Conservation (phyloP, 1,140 invertebrate genomes). For the Stratiolaelaps scimitus region DNA sequence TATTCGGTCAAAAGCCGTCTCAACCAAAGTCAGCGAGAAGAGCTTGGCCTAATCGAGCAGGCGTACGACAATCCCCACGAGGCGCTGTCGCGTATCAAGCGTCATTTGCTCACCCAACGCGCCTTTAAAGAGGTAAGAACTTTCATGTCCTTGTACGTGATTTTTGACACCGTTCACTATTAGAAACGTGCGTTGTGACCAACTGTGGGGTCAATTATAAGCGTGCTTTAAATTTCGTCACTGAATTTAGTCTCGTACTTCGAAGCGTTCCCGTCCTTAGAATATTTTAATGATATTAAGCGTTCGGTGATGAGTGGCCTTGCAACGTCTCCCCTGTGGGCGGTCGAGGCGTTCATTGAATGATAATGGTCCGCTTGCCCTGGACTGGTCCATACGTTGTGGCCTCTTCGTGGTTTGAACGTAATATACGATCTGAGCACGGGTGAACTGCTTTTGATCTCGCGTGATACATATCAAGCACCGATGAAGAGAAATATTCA, state of each 20-base stretch:
- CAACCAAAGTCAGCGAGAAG: conserved; percentile 97
- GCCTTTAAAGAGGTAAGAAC: conserved; percentile 82
- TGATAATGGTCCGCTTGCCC: background rate
- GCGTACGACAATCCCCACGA: conserved; percentile 99
- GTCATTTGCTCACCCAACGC: conserved; percentile 93
- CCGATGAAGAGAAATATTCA: no score
- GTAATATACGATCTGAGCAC: background rate
- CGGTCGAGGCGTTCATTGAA: no score
- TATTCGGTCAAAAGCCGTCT: conserved; percentile 96
- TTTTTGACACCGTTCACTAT: background rate
- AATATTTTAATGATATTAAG: no score
- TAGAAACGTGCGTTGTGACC: background rate
- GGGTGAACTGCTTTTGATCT: no score
- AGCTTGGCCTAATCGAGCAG: conserved; percentile 95
- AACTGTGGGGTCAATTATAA: no score
- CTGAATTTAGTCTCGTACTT: no score
- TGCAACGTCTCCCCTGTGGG: no score
- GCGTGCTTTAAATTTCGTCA: no score
- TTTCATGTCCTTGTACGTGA: background rate
- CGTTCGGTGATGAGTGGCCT: no score
- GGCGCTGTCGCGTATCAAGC: conserved; percentile 94
- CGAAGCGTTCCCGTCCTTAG: no score
- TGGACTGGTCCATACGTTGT: conserved; percentile 9
- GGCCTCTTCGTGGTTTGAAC: background rate
- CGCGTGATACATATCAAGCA: no score